These are phyloP conservation scores for Periophthalmus magnuspinnatus DNA, from an alignment of 2,797 vertebrate species.

Conservation along the genomic window DNA sequence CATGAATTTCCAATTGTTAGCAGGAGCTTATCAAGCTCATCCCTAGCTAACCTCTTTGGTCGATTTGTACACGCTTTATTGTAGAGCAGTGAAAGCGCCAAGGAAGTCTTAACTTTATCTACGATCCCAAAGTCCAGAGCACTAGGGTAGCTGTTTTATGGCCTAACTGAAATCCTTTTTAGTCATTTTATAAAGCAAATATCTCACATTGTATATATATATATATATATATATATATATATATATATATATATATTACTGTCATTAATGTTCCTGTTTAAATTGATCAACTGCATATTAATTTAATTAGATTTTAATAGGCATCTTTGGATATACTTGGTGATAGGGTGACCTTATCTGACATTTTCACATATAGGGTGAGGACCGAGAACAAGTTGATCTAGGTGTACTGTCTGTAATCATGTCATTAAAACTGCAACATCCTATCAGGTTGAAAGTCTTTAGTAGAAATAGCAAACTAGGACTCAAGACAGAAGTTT, in stretches of 20 bases:
- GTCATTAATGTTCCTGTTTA: neutral
- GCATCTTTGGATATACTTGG: neutral
- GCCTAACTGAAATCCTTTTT: constrained; percentile 5
- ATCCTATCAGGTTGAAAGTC: neutral
- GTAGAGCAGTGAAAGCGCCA: constrained; percentile 5
- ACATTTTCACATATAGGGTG: neutral
- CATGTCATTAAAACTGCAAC: constrained; percentile 14
- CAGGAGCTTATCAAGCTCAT: neutral
- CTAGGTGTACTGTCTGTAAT: neutral
- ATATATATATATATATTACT: too few species aligned
- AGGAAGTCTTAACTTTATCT: constrained; percentile 45
- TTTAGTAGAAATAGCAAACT: neutral
- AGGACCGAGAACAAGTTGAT: too few species aligned
- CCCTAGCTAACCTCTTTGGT: constrained; percentile 2
- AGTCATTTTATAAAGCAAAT: neutral
- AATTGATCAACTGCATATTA: neutral
- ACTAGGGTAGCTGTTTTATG: constrained; percentile 30
- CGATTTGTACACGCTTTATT: constrained; percentile 11
- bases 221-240: too few species aligned
- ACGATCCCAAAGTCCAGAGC: constrained; percentile 60
- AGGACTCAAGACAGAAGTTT: neutral
- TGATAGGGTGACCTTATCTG: neutral
- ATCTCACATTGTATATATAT: neutral
- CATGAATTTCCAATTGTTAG: neutral
- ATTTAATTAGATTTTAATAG: neutral